phyloP scores from a whole-genome alignment of 2,888 invertebrate species.

The Meiosimyza platycephala region DNA sequence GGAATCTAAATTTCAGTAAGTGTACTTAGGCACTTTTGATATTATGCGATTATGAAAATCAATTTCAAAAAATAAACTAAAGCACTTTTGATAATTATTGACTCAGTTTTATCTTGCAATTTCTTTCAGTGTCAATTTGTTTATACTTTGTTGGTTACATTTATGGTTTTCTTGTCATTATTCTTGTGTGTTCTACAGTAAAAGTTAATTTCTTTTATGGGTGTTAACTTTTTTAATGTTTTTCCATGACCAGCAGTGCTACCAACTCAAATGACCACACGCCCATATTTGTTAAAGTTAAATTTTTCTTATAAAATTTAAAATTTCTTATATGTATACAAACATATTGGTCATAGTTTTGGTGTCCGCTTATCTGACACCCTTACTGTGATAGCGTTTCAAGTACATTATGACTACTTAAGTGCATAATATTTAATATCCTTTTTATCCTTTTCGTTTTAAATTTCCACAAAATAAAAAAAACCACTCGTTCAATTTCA shows the following conservation, averaged over 20 bases:
- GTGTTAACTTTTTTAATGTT: slow-evolving; percentile 24
- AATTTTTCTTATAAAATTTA: too few relatives aligned
- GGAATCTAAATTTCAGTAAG: too few relatives aligned
- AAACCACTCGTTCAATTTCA: too few relatives aligned
- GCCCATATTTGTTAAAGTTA: neutral
- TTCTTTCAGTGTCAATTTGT: slow-evolving; percentile 1
- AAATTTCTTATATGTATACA: too few relatives aligned
- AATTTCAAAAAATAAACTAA: too few relatives aligned
- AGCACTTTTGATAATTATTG: too few relatives aligned
- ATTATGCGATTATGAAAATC: too few relatives aligned
- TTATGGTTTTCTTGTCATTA: slow-evolving; percentile 11
- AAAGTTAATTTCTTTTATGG: slow-evolving; percentile 1
- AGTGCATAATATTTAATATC: neutral
- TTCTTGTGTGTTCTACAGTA: neutral
- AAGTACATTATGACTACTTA: slow-evolving; percentile 11
- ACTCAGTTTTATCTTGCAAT: too few relatives aligned
- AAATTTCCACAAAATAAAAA: neutral
- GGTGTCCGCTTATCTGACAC: neutral
- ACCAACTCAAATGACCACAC: slow-evolving; percentile 3
- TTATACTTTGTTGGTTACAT: slow-evolving; percentile 7
- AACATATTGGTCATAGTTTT: too few relatives aligned
- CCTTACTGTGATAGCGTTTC: neutral
- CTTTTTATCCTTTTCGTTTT: slow-evolving; percentile 5
- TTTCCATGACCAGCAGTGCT: neutral
- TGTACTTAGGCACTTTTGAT: too few relatives aligned